Evolutionary conservation across 2,113 vertebrate genomes (phyloP), one percentile per base, ranked within the genome.

Genomic region (Pedetes capensis): DNA sequence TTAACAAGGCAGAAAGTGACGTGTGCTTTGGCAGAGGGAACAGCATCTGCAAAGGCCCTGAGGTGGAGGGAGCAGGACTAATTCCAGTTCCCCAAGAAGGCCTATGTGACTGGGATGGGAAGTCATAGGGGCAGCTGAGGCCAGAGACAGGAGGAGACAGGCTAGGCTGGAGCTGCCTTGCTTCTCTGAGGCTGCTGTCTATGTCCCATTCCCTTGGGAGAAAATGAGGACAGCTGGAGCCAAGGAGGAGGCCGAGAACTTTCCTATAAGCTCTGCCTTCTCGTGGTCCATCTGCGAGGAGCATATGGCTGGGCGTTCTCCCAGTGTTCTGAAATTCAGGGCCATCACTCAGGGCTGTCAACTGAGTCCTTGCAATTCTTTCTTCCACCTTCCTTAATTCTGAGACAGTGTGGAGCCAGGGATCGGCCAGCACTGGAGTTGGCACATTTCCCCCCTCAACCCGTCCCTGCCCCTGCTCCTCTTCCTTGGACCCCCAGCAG

Each of bases 311-410:
- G 23, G 14, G 17, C 34, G 76, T 87, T 44, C 17, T 34, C 69
- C 55, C 84, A 74, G 11, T n/a, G 66, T 89, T 51, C n/a, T 22
- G 22, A 59, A 74, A 57, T 78, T 75, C 17, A 10, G 64, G 79
- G 37, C 16, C 74, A 85, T 68, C 57, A 68, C 49, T 90, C 85
- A 93, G 72, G 42, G 34, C 27, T 76, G 37, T 57, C 25, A 13
- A 12, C 42, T 47, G 27, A 63, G 29, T 34, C 85, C 47, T 49
- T 55, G 27, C 44, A 44, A 16, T 49, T 8, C 18, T 92, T 86
- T n/a, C 84, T 78, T 63, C 29, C 76, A 79, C 64, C 27, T 14
- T 23, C 20, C 69, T 91, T 69, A 66, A 61, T 64, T 79, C 8
- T 16, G 55, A 94, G 64, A 57, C 1, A 11, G 27, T 42, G 6